Base-by-base conservation (phyloP, 2,113 vertebrate species). In the Ancistrus triradiatus region DNA sequence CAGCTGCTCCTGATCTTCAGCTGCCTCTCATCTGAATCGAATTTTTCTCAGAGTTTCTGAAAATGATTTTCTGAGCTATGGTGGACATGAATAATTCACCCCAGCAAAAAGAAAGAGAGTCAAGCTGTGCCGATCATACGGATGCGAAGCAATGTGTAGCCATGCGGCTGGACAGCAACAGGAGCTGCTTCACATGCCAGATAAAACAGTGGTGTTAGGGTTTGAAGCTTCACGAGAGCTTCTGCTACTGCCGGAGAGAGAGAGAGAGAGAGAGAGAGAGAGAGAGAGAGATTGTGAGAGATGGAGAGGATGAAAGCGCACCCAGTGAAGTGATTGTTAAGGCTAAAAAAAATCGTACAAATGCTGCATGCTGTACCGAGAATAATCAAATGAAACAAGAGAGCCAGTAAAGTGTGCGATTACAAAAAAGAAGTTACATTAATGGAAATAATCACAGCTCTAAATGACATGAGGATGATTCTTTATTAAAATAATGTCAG, bases 21-120 rank as follows among this genome's bases (percentile, higher is more conserved):
- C 19, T 48, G 13, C 22, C 1, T 66, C 66, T 58, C 47, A 68
- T 38, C 49, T 52, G 55, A 31, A 28, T 33, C 56, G 18, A 70
- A 74, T 70, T 64, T 75, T 48, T 81, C 75, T 59, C 63, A 59
- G 71, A 80, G 56, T 79, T 71, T 27, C 66, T 67, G 50, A 67
- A 24, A 66, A 55, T 52, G 44, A 49, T 46, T 49, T 56, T 42
- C 24, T 7, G 25, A 11, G 6, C 59, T 48, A 51, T 28, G 51
- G 21, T 10, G 8, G 17, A 13, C 13, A 33, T 70, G 69, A 79
- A 74, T 24, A 77, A 72, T 80, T 74, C 67, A 73, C 59, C 46
- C 63, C 51, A 70, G 72, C 75, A 28, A 8, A 57, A 25, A 8
- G 47, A 47, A 46, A 38, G 19, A 35, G 22, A 52, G 58, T 27